phyloP scores from a whole-genome alignment of 2,888 invertebrate genomes.

The Andrena haemorrhoa region DNA sequence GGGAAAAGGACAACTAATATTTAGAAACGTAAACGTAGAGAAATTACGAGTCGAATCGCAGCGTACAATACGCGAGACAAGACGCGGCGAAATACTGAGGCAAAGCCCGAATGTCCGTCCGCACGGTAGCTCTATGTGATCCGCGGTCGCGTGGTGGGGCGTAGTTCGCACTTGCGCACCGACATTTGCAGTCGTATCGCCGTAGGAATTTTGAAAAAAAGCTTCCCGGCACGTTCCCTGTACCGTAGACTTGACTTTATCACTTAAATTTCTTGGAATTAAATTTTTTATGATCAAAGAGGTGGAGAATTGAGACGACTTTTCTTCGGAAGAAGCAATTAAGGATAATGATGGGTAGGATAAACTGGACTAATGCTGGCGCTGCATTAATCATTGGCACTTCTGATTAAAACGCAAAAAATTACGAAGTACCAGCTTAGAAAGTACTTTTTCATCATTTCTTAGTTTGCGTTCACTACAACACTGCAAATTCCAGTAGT shows the following conservation, averaged over 20 bases:
- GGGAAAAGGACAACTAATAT: not conserved
- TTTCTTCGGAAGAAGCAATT: not conserved
- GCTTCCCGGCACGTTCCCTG: not conserved
- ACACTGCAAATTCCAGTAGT: too few species aligned
- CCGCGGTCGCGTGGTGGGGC: not conserved
- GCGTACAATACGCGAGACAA: conserved; percentile 53
- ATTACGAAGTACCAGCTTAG: too few species aligned
- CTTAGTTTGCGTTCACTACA: too few species aligned
- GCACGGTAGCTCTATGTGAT: conserved; percentile 35
- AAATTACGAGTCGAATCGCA: not conserved
- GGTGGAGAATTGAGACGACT: not conserved
- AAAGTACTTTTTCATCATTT: too few species aligned
- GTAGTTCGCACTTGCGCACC: conserved; percentile 60
- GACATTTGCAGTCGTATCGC: conserved; percentile 10
- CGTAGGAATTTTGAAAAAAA: conserved; percentile 41
- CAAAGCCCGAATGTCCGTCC: conserved; percentile 59
- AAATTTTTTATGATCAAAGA: not conserved
- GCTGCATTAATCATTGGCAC: too few species aligned
- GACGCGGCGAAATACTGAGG: conserved; percentile 77
- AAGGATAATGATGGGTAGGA: not conserved
- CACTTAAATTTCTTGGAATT: conserved; percentile 12
- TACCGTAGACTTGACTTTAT: not conserved
- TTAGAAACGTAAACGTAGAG: conserved; percentile 6
- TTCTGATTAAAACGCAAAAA: too few species aligned
- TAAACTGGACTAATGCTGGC: too few species aligned